Evolutionary conservation across 2,113 vertebrate genomes (phyloP).

Genomic region (Callopanchax toddi): DNA sequence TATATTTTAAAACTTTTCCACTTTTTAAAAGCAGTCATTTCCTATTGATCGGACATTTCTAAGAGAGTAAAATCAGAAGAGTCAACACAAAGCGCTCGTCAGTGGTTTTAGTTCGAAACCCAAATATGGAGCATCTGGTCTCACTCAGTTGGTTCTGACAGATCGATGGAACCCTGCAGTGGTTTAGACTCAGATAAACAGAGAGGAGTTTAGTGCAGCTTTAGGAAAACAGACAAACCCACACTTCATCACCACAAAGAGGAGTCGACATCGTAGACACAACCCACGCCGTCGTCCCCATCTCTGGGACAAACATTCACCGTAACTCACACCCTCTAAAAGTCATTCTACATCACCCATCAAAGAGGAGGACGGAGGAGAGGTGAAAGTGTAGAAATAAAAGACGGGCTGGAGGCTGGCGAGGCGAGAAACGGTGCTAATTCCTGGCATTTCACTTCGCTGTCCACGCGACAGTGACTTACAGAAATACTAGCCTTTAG

Average conservation of each 20-base stretch:
- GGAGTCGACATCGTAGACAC: not conserved
- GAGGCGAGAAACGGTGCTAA: conserved; percentile 26
- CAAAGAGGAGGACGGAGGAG: conserved; percentile 12
- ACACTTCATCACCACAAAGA: not conserved
- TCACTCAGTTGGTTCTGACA: not conserved
- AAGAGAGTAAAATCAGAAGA: too few species aligned
- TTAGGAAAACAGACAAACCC: conserved; percentile 1
- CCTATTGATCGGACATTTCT: too few species aligned
- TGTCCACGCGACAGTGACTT: conserved; percentile 33
- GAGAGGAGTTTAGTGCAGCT: not conserved
- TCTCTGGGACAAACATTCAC: not conserved
- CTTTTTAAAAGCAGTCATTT: too few species aligned
- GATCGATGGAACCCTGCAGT: not conserved
- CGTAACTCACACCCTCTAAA: conserved; percentile 15
- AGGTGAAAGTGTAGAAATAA: conserved; percentile 31
- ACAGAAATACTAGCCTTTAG: conserved; percentile 32
- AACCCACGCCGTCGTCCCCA: not conserved
- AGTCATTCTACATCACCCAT: conserved; percentile 14
- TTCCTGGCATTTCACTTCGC: conserved; percentile 46
- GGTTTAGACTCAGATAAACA: not conserved
- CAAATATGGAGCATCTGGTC: not conserved
- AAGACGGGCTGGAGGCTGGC: not conserved
- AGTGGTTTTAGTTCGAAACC: too few species aligned
- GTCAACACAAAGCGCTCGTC: too few species aligned
- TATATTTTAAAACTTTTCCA: too few species aligned